phyloP scores from a whole-genome alignment of 2,888 invertebrate species.

The Athalia rosae region DNA sequence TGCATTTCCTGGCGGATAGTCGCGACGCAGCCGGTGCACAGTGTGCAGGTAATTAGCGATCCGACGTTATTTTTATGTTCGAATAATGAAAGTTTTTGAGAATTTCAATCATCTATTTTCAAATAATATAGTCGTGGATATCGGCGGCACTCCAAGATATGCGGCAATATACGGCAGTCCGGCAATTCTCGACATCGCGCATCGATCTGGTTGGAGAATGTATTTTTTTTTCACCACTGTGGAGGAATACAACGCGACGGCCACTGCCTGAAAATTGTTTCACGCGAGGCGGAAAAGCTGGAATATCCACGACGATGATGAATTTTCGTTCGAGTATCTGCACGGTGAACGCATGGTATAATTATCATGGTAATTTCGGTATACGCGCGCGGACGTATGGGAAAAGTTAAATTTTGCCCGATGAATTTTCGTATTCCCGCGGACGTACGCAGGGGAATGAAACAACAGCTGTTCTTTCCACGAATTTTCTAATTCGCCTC shows the following conservation, averaged over 20 bases:
- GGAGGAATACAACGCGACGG: too few relatives aligned
- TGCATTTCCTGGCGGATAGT: conserved; percentile 43
- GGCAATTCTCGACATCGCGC: conserved; percentile 10
- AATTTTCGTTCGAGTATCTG: too few relatives aligned
- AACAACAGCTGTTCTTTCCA: conserved; percentile 45
- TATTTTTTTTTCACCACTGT: too few relatives aligned
- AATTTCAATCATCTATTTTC: conserved; percentile 35
- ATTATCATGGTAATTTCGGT: too few relatives aligned
- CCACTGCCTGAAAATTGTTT: too few relatives aligned
- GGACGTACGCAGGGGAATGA: conserved; percentile 31
- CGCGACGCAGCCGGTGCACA: background rate
- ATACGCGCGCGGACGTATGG: background rate
- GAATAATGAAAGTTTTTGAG: conserved; percentile 26
- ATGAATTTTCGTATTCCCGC: conserved; percentile 31
- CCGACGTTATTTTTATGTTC: background rate
- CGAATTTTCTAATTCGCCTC: conserved; percentile 46
- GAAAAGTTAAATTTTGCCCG: conserved; percentile 4
- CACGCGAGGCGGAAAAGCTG: too few relatives aligned
- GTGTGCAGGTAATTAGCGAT: conserved; percentile 24
- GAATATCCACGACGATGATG: too few relatives aligned
- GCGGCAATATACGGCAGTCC: conserved; percentile 17
- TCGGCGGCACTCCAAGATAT: conserved; percentile 22
- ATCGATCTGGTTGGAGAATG: background rate
- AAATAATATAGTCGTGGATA: conserved; percentile 15
- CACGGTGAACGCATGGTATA: too few relatives aligned